phyloP scores from a whole-genome alignment of 2,113 vertebrate species.

The Picathartes gymnocephalus region DNA sequence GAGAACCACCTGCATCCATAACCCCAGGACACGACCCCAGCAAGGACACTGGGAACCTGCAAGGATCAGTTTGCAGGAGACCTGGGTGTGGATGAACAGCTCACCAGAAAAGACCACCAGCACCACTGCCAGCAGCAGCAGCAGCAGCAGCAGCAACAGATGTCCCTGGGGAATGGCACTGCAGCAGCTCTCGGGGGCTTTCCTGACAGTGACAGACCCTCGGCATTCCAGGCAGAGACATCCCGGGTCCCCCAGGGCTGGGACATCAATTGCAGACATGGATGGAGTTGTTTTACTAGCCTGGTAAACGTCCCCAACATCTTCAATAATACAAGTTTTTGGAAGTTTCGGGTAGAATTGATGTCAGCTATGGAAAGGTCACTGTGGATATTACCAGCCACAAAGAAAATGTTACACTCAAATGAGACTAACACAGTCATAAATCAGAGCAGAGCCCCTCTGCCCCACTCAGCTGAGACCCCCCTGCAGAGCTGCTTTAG shows the following conservation, averaged over 20 bases:
- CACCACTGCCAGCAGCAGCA: background rate
- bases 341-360: background rate
- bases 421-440: background rate
- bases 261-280: background rate
- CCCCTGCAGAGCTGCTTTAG: background rate
- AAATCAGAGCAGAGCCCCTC: background rate
- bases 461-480: background rate
- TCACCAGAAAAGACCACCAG: fast-evolving
- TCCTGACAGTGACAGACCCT: fast-evolving
- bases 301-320: background rate
- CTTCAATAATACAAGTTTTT: background rate
- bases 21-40: fast-evolving
- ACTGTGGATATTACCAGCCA: background rate
- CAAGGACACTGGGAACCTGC: fast-evolving
- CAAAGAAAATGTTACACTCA: background rate
- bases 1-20: fast-evolving
- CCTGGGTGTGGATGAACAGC: fast-evolving
- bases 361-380: background rate
- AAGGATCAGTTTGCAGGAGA: background rate
- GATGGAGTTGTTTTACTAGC: background rate
- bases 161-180: background rate
- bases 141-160: fast-evolving
- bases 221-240: background rate
- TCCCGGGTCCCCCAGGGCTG: background rate
- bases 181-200: fast-evolving